A percentile compares a stretch with the other conserved stretches of the same genome.
Evolutionary conservation across 2,888 invertebrate genomes (phyloP).

Genomic region (Drosophila mettleri): DNA sequence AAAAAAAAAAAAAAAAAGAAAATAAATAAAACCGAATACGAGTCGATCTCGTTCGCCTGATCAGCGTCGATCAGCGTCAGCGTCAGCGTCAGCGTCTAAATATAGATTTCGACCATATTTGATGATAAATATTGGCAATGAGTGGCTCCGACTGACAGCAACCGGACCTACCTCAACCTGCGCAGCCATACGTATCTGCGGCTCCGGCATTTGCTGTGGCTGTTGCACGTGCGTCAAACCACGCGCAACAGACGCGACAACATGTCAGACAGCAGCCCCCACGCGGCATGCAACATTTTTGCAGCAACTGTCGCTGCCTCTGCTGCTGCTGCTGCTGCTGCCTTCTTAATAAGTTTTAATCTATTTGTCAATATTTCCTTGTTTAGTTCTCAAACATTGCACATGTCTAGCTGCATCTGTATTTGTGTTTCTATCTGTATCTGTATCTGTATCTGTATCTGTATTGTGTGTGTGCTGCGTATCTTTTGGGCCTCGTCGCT

Average conservation of each 20-base stretch:
- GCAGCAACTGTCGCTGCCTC: conserved; percentile 36
- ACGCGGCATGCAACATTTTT: conserved; percentile 67
- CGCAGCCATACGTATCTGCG: conserved; percentile 32
- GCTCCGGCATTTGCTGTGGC: conserved; percentile 21
- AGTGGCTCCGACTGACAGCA: conserved; percentile 51
- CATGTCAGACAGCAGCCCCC: conserved; percentile 71
- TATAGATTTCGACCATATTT: conserved; percentile 81
- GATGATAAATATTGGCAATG: conserved; percentile 80
- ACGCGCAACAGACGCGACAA: conserved; percentile 60
- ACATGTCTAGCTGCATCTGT: conserved; percentile 41
- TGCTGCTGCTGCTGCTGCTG: conserved; percentile 27
- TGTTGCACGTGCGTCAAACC: conserved; percentile 62
- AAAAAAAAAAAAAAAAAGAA: conserved; percentile 14
- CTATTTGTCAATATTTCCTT: conserved; percentile 80
- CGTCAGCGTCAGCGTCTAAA: conserved; percentile 80
- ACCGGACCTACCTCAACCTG: conserved; percentile 75
- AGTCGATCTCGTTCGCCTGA: conserved; percentile 34
- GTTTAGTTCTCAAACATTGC: conserved; percentile 74
- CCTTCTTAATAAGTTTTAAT: conserved; percentile 77
- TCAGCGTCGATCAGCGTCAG: conserved; percentile 25
- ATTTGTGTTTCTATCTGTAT: conserved; percentile 25
- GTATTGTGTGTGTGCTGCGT: conserved; percentile 26
- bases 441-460: conserved; percentile 25
- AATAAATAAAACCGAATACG: conserved; percentile 14
- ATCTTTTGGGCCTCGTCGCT: conserved; percentile 59